These are phyloP conservation scores for Tetraodon nigroviridis DNA, from an alignment of 2,113 vertebrate species.

Conservation along the genomic window DNA sequence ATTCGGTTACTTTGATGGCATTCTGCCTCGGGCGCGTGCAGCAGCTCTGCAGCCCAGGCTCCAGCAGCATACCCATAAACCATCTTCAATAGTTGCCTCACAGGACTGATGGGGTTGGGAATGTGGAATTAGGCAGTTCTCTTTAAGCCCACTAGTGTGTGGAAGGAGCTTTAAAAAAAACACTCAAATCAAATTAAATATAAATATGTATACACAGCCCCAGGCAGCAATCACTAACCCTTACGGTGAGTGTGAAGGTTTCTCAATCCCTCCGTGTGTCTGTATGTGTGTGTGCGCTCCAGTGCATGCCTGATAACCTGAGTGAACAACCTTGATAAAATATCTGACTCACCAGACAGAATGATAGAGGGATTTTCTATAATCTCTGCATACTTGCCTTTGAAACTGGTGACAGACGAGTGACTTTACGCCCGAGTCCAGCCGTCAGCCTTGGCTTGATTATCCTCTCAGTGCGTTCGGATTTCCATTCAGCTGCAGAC, in stretches of 20 bases:
- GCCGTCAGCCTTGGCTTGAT: neutral
- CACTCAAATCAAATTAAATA: too few species aligned
- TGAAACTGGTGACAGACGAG: neutral
- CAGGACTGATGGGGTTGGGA: slow-evolving; percentile 7
- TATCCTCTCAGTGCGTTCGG: neutral
- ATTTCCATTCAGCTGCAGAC: neutral
- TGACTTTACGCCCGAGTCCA: neutral
- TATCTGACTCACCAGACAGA: slow-evolving; percentile 1
- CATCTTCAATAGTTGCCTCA: slow-evolving; percentile 16
- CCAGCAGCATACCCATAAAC: slow-evolving; percentile 12
- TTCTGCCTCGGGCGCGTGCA: slow-evolving; percentile 24
- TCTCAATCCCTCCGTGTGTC: too few species aligned
- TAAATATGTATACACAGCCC: too few species aligned
- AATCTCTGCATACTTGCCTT: neutral
- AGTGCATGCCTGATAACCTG: neutral
- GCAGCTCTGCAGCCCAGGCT: neutral
- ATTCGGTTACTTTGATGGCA: slow-evolving; percentile 51
- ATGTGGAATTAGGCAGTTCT: neutral
- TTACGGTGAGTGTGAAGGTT: too few species aligned
- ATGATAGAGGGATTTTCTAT: too few species aligned
- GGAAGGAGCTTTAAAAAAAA: slow-evolving; percentile 22
- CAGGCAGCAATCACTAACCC: too few species aligned
- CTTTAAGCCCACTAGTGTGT: slow-evolving; percentile 17
- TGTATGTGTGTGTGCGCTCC: slow-evolving; percentile 3
- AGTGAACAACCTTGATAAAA: neutral